Evolutionary conservation across 2,888 invertebrate species (phyloP).

Genomic region (Branchinecta sandiegonensis): DNA sequence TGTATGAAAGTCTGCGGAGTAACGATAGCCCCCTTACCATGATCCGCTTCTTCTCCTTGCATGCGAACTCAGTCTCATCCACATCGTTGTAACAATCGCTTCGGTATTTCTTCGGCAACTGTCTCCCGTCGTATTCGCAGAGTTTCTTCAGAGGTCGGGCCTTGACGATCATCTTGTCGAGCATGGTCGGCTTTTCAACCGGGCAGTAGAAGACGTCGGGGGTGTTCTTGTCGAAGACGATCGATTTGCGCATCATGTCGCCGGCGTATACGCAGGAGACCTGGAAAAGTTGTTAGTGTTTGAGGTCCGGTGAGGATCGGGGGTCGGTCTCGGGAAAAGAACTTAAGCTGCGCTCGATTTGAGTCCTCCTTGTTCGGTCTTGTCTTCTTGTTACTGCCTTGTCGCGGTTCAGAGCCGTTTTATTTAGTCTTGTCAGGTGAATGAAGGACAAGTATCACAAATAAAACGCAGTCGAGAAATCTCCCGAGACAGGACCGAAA

Average conservation of each 20-base stretch:
- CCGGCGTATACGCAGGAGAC: conserved; percentile 38
- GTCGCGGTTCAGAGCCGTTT: too few relatives aligned
- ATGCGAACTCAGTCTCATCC: conserved; percentile 61
- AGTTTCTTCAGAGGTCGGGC: conserved; percentile 45
- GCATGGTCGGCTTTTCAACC: conserved; percentile 55
- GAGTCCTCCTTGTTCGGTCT: too few relatives aligned
- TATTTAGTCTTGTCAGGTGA: too few relatives aligned
- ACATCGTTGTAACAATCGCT: conserved; percentile 65
- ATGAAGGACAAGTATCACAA: too few relatives aligned
- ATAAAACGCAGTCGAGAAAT: too few relatives aligned
- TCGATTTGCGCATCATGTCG: conserved; percentile 60
- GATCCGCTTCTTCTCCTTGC: conserved; percentile 62
- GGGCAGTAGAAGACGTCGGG: conserved; percentile 66
- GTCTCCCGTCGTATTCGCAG: conserved; percentile 56
- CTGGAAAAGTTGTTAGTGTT: conserved; percentile 21
- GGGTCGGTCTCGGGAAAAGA: too few relatives aligned
- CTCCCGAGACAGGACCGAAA: too few relatives aligned
- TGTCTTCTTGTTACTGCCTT: too few relatives aligned
- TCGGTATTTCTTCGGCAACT: conserved; percentile 54
- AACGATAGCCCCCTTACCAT: conserved; percentile 41
- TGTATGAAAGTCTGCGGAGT: too few relatives aligned
- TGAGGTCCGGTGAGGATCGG: too few relatives aligned
- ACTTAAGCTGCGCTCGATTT: too few relatives aligned
- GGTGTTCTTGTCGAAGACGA: conserved; percentile 61
- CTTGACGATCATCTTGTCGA: conserved; percentile 55